phyloP scores from a whole-genome alignment of 2,797 vertebrate species.

The Epinephelus coioides region DNA sequence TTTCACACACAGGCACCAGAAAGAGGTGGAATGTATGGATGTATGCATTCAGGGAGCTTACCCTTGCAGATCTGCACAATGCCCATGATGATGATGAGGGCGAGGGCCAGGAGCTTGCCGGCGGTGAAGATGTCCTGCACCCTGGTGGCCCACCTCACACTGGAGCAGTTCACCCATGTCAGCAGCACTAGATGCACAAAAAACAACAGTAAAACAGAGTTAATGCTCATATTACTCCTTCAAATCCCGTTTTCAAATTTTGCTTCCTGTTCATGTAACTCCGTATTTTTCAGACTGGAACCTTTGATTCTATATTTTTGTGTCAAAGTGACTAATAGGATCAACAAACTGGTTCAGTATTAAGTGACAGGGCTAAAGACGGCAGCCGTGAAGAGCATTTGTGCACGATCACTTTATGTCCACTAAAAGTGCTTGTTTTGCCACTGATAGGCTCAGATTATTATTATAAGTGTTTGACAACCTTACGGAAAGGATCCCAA shows the following conservation, averaged over 20 bases:
- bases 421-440: too few relatives aligned
- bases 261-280: too few relatives aligned
- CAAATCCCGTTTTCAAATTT: not conserved
- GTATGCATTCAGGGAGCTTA: constrained; percentile 62
- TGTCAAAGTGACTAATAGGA: too few relatives aligned
- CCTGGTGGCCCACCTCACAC: constrained; percentile 94
- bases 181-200: constrained; percentile 84
- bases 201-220: not conserved
- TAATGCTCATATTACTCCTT: not conserved
- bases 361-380: too few relatives aligned
- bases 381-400: too few relatives aligned
- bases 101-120: constrained; percentile 93
- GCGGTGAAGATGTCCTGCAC: constrained; percentile 96
- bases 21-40: not conserved
- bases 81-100: constrained; percentile 95
- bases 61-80: constrained; percentile 96
- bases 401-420: too few relatives aligned
- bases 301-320: too few relatives aligned
- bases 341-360: too few relatives aligned
- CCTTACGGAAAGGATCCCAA: too few relatives aligned
- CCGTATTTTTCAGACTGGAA: too few relatives aligned
- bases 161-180: constrained; percentile 96
- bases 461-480: too few relatives aligned
- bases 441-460: too few relatives aligned
- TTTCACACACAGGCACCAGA: not conserved